Evolutionary conservation across 2,113 vertebrate species (phyloP).

Genomic region (Columba livia): DNA sequence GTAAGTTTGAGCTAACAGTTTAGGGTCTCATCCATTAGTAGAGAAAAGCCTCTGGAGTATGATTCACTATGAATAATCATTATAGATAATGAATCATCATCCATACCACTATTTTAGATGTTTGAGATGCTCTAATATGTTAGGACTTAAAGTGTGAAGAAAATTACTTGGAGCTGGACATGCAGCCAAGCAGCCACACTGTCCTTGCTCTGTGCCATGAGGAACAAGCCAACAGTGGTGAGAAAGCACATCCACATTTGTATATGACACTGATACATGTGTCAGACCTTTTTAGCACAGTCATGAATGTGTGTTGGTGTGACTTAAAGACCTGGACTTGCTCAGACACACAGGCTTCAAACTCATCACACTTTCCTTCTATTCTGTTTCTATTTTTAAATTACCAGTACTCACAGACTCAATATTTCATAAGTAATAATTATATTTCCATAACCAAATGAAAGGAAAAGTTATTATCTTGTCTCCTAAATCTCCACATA

Average conservation of each 20-base stretch:
- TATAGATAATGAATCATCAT: neutral
- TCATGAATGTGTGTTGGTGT: neutral
- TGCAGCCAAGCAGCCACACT: neutral
- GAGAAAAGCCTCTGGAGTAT: neutral
- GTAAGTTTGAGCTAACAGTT: neutral
- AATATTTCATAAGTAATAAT: neutral
- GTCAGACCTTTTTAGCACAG: neutral
- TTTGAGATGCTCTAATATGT: neutral
- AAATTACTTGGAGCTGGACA: neutral
- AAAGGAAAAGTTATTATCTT: neutral
- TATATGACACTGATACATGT: neutral
- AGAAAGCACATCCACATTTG: neutral
- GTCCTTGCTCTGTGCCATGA: neutral
- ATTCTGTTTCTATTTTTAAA: neutral
- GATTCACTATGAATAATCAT: neutral
- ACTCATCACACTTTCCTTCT: neutral
- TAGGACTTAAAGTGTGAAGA: neutral
- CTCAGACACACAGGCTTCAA: neutral
- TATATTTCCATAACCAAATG: neutral
- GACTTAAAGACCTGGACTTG: neutral
- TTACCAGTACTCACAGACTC: neutral
- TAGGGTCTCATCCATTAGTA: neutral
- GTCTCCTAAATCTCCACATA: neutral
- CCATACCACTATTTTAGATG: neutral
- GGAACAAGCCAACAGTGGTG: neutral